Conservation (phyloP, 1,140 invertebrate species). For the Pseudachorutes palmiensis region DNA sequence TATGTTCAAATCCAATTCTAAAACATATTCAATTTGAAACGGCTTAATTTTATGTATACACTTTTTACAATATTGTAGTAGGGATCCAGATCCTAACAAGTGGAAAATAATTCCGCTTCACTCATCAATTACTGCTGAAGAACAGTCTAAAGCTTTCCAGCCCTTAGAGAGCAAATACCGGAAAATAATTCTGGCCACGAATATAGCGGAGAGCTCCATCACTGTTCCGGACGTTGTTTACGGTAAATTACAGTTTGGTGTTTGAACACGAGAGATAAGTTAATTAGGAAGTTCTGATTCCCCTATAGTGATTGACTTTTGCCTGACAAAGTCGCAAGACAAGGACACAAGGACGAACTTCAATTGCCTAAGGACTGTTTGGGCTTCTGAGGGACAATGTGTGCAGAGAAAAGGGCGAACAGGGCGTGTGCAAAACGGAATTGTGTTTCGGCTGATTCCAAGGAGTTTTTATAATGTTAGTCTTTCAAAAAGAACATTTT, state of each 20-base stretch:
- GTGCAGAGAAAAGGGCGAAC: constrained; percentile 82
- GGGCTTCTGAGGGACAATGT: constrained; percentile 84
- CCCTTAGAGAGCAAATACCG: constrained; percentile 48
- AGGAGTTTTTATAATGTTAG: constrained; percentile 58
- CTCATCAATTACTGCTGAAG: constrained; percentile 56
- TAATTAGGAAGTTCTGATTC: constrained; percentile 10
- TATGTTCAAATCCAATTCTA: background rate
- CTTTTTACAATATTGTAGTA: background rate
- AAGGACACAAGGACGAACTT: constrained; percentile 69
- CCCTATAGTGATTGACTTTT: constrained; percentile 85
- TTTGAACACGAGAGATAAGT: background rate
- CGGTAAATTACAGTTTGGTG: constrained; percentile 43
- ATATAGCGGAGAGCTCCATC: constrained; percentile 94
- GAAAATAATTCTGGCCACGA: constrained; percentile 89
- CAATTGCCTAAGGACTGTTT: constrained; percentile 63
- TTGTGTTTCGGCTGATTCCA: constrained; percentile 76
- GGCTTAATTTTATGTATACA: background rate
- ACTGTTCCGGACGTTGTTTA: constrained; percentile 89
- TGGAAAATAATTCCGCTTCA: constrained; percentile 56
- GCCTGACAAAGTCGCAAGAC: constrained; percentile 73
- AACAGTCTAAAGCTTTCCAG: constrained; percentile 62
- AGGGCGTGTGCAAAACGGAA: constrained; percentile 73
- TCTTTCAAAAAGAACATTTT: background rate
- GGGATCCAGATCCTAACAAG: constrained; percentile 19
- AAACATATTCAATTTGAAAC: background rate